These are phyloP conservation scores for Sesia bembeciformis DNA, from an alignment of 2,888 invertebrate species.

Conservation along the genomic window DNA sequence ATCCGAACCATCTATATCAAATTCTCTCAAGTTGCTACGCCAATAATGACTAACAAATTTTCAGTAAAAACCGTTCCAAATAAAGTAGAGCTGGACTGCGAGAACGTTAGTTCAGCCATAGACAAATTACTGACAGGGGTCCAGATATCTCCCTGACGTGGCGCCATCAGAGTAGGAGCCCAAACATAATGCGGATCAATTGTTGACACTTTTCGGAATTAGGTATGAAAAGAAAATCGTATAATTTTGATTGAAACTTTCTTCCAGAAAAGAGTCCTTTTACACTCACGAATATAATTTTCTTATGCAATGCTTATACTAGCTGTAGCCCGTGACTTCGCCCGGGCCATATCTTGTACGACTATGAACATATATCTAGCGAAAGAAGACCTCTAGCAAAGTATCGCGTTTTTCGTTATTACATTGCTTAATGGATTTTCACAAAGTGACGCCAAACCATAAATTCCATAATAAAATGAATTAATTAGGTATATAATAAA, in stretches of 20 bases:
- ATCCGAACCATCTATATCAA: too few species aligned
- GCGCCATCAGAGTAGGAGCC: conserved; percentile 2
- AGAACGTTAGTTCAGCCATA: conserved; percentile 27
- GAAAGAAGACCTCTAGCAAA: neutral
- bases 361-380: too few species aligned
- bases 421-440: too few species aligned
- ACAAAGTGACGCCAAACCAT: too few species aligned
- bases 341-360: neutral
- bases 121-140: conserved; percentile 37
- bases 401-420: neutral
- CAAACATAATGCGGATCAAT: conserved; percentile 11
- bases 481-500: too few species aligned
- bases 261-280: neutral
- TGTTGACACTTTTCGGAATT: conserved; percentile 28
- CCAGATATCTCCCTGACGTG: conserved; percentile 23
- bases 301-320: too few species aligned
- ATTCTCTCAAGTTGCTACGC: too few species aligned
- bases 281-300: neutral
- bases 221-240: conserved; percentile 11
- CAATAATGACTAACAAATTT: too few species aligned
- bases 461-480: too few species aligned
- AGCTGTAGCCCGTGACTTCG: neutral
- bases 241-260: neutral
- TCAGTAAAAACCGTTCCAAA: neutral
- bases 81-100: neutral